A percentile compares a stretch with the other conserved stretches of the same genome.
phyloP scores from a whole-genome alignment of 64 coral and sea anemone species.

The Montipora cactus region DNA sequence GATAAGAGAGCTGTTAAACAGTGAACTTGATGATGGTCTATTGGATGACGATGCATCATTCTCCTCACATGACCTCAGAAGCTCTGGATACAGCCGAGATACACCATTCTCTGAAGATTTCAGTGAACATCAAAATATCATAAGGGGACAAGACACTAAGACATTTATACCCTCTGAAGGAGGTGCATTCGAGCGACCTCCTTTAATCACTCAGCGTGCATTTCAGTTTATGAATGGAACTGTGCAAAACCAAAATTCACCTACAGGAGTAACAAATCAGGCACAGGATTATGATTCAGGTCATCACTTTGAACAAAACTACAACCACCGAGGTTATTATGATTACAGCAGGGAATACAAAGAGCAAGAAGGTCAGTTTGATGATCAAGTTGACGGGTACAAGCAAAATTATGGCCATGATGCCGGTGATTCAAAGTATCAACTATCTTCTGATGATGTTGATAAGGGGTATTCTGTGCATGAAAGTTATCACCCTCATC shows the following conservation, averaged over 20 bases:
- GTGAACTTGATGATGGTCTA: slow-evolving; percentile 92
- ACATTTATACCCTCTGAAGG: slow-evolving; percentile 38
- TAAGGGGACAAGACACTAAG: slow-evolving; percentile 23
- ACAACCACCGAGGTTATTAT: slow-evolving; percentile 11
- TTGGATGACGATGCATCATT: slow-evolving; percentile 96
- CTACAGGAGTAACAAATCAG: not conserved
- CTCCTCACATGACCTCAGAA: slow-evolving; percentile 87
- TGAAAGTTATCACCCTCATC: slow-evolving; percentile 6
- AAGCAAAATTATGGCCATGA: not conserved
- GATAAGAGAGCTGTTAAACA: slow-evolving; percentile 86
- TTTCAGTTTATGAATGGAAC: slow-evolving; percentile 40
- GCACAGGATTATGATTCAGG: not conserved
- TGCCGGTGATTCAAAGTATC: slow-evolving; percentile 13
- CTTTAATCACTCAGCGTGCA: slow-evolving; percentile 61
- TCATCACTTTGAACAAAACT: slow-evolving; percentile 2
- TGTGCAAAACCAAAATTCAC: not conserved
- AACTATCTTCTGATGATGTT: slow-evolving; percentile 34
- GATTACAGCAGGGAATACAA: not conserved
- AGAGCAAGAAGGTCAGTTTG: not conserved
- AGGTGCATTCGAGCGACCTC: slow-evolving; percentile 64
- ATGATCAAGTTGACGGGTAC: not conserved
- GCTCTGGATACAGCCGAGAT: slow-evolving; percentile 75
- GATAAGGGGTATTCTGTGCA: slow-evolving; percentile 11
- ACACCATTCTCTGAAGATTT: slow-evolving; percentile 74
- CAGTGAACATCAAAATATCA: slow-evolving; percentile 52